phyloP scores from a whole-genome alignment of 2,888 invertebrate species.

The Steinernema carpocapsae region DNA sequence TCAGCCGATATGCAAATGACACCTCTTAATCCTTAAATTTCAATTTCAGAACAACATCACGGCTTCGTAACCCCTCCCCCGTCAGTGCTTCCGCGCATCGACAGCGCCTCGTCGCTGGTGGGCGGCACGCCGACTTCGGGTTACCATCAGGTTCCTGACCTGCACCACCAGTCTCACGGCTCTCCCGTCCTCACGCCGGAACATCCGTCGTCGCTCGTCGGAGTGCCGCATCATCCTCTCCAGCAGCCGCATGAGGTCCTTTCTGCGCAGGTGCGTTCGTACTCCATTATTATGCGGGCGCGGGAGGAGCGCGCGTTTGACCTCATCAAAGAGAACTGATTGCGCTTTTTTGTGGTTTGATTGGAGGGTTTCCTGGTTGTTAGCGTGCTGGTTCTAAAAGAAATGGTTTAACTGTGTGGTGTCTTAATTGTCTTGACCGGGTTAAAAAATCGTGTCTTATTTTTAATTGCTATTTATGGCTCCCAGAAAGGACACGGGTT shows the following conservation, averaged over 20 bases:
- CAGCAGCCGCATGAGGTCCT: background rate
- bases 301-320: too few species aligned
- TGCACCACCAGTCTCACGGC: slow-evolving; percentile 6
- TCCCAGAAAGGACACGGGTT: too few species aligned
- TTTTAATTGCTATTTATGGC: too few species aligned
- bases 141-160: slow-evolving; percentile 20
- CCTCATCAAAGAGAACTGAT: too few species aligned
- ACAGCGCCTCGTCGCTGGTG: slow-evolving; percentile 25
- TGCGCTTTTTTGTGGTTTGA: too few species aligned
- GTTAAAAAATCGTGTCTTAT: too few species aligned
- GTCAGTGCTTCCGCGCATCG: slow-evolving; percentile 16
- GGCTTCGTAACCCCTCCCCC: slow-evolving; percentile 22
- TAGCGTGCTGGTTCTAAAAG: too few species aligned
- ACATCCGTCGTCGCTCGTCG: background rate
- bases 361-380: too few species aligned
- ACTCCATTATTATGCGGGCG: background rate
- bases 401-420: too few species aligned
- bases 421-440: too few species aligned
- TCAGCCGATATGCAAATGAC: too few species aligned
- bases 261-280: slow-evolving; percentile 4
- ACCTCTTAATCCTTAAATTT: background rate
- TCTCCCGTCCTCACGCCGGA: slow-evolving; percentile 18
- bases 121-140: background rate
- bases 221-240: background rate
- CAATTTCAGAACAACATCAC: slow-evolving; percentile 13